These are phyloP conservation scores for Phyto melanocephala DNA, from an alignment of 2,888 invertebrate species.

Conservation along the genomic window DNA sequence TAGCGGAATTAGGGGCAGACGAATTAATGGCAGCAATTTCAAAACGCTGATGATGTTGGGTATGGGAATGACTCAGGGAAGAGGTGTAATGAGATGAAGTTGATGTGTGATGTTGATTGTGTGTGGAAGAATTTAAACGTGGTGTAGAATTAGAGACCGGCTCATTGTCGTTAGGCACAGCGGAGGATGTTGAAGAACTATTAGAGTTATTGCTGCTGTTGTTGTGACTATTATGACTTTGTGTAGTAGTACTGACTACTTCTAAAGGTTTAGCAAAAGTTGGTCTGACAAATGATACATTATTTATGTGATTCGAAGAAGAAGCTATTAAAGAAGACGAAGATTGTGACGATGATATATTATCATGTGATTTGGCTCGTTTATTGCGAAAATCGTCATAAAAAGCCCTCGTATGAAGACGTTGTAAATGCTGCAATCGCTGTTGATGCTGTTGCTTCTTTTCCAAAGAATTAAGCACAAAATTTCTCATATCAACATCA, in stretches of 20 bases:
- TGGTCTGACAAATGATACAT: conserved; percentile 74
- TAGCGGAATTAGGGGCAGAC: conserved; percentile 1
- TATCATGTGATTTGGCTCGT: conserved; percentile 71
- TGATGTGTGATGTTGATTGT: conserved; percentile 48
- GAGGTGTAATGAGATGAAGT: conserved; percentile 42
- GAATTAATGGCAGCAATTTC: conserved; percentile 53
- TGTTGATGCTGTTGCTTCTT: conserved; percentile 64
- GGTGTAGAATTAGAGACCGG: conserved; percentile 48
- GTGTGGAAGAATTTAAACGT: conserved; percentile 47
- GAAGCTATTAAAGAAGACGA: conserved; percentile 41
- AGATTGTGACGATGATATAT: conserved; percentile 66
- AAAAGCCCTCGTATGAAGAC: conserved; percentile 70
- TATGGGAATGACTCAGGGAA: conserved; percentile 36
- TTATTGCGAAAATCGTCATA: conserved; percentile 70
- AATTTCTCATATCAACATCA: conserved; percentile 68
- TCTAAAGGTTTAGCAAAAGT: conserved; percentile 72
- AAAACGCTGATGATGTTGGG: conserved; percentile 55
- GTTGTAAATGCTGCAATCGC: conserved; percentile 69
- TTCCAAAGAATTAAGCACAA: conserved; percentile 65
- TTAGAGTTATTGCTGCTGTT: conserved; percentile 43
- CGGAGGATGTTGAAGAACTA: conserved; percentile 23
- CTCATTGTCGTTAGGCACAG: conserved; percentile 23
- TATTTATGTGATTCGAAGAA: conserved; percentile 68
- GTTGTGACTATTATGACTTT: conserved; percentile 34
- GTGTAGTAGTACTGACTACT: conserved; percentile 74